Evolutionary conservation across 2,797 vertebrate species (phyloP).

Genomic region (Pangasius sanitwongsei): DNA sequence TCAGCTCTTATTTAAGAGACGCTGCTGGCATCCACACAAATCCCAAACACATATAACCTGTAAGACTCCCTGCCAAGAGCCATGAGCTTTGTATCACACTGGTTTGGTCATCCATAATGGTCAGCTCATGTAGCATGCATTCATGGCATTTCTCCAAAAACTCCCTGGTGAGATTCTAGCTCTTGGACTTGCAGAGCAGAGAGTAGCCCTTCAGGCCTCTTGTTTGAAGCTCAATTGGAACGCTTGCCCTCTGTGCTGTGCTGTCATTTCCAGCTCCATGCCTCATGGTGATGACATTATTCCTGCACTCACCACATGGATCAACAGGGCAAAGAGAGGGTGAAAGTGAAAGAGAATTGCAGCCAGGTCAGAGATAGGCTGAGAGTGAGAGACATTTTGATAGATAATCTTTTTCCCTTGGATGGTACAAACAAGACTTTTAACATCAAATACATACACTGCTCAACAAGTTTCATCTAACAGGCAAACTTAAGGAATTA

Average conservation of each 20-base stretch:
- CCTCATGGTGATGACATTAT: slow-evolving; percentile 63
- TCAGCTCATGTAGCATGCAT: slow-evolving; percentile 27
- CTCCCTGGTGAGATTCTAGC: background rate
- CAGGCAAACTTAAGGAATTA: background rate
- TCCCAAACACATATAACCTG: slow-evolving; percentile 30
- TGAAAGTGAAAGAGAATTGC: slow-evolving; percentile 65
- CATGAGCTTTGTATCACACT: slow-evolving; percentile 44
- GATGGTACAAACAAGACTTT: background rate
- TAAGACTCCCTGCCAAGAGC: slow-evolving; percentile 46
- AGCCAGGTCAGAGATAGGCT: slow-evolving; percentile 20
- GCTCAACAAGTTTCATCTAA: background rate
- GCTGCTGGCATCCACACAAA: slow-evolving; percentile 35
- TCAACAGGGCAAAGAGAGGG: slow-evolving; percentile 59
- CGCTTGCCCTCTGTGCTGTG: slow-evolving; percentile 43
- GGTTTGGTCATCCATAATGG: slow-evolving; percentile 38
- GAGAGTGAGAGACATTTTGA: background rate
- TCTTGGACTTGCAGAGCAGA: slow-evolving; percentile 1
- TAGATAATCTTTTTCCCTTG: background rate
- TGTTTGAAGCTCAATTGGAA: slow-evolving; percentile 42
- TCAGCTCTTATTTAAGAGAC: slow-evolving; percentile 40
- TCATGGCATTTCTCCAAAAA: slow-evolving; percentile 15
- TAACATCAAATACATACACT: background rate
- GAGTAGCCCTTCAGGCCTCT: slow-evolving; percentile 29
- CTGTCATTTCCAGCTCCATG: slow-evolving; percentile 58
- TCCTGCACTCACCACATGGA: slow-evolving; percentile 56